Evolutionary conservation across 2,888 invertebrate species (phyloP), one percentile per base, ranked within the genome.

Genomic region (Metopia argyrocephala): DNA sequence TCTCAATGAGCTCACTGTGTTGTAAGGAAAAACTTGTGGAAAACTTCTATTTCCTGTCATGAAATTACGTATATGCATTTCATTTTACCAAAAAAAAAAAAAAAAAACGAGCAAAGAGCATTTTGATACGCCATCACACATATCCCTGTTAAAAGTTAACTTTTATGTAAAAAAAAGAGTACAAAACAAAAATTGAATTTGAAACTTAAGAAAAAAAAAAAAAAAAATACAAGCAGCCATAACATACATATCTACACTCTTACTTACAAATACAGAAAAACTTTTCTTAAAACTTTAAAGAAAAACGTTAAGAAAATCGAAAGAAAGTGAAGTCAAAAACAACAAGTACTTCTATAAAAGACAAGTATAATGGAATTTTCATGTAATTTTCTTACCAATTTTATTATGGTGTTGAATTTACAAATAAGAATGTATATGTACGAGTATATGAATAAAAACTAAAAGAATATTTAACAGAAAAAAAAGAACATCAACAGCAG

Each of bases 361-460:
- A 71, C 80, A 62, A 73, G 62, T 76, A 65, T 78, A 81, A 81
- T 81, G 81, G 78, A 78, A 78, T 81, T 81, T 81, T 74, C 78
- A 74, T 78, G 81, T 78, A 73, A 74, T 81, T 81, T 69, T 66
- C 61, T 38, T 74, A 69, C 73, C n/a, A 78, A 74, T 81, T 81
- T 48, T 56, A 66, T 69, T 66, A 81, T 81, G 61, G 78, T 74
- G 73, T 78, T 78, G 69, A 74, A 81, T 65, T 61, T 65, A 48
- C 21, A 76, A 68, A 50, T 69, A n/a, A n/a, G n/a, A 56, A 54
- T 25, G 15, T 25, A 2, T 15, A 5, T n/a, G 18, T 28, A n/a
- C n/a, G n/a, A n/a, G n/a, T n/a, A n/a, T n/a, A n/a, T n/a, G n/a
- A n/a, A n/a, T n/a, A n/a, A n/a, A 31, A 69, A 64, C n/a, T 69